Evolutionary conservation across 1,140 invertebrate genomes (phyloP).

Genomic region (Sinella curviseta): DNA sequence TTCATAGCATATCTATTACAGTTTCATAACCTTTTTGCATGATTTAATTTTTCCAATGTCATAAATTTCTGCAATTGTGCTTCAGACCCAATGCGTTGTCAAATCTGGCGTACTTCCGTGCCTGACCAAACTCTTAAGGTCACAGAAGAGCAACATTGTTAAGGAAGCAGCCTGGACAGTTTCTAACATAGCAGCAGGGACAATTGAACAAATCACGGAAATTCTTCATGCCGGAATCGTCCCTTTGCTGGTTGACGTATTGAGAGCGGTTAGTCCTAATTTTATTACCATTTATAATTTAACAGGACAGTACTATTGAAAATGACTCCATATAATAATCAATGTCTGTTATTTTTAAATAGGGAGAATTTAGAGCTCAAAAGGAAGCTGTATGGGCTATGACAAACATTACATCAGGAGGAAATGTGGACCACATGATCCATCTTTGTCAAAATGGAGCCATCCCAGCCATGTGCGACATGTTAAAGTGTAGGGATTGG

Average conservation of each 20-base stretch:
- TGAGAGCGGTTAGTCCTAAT: conserved; percentile 65
- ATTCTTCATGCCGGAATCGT: conserved; percentile 73
- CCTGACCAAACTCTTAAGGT: conserved; percentile 71
- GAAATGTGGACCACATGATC: conserved; percentile 67
- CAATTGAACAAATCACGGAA: conserved; percentile 69
- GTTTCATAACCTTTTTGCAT: neutral
- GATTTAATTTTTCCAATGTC: neutral
- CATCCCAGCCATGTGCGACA: conserved; percentile 58
- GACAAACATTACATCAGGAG: conserved; percentile 77
- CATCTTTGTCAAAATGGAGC: conserved; percentile 63
- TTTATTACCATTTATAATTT: neutral
- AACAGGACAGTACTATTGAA: neutral
- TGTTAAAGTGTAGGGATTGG: conserved; percentile 61
- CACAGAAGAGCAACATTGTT: conserved; percentile 74
- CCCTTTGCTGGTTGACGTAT: conserved; percentile 67
- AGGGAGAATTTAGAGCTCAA: conserved; percentile 76
- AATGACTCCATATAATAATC: neutral
- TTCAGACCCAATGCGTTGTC: conserved; percentile 87
- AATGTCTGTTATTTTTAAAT: too few species aligned
- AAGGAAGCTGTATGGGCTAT: conserved; percentile 81
- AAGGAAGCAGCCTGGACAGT: conserved; percentile 83
- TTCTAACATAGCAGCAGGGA: conserved; percentile 80
- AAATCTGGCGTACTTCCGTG: conserved; percentile 72
- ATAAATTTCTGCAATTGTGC: neutral
- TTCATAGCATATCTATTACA: neutral